Base-by-base conservation (phyloP, 2,113 vertebrate species). In the Halcyon senegalensis region DNA sequence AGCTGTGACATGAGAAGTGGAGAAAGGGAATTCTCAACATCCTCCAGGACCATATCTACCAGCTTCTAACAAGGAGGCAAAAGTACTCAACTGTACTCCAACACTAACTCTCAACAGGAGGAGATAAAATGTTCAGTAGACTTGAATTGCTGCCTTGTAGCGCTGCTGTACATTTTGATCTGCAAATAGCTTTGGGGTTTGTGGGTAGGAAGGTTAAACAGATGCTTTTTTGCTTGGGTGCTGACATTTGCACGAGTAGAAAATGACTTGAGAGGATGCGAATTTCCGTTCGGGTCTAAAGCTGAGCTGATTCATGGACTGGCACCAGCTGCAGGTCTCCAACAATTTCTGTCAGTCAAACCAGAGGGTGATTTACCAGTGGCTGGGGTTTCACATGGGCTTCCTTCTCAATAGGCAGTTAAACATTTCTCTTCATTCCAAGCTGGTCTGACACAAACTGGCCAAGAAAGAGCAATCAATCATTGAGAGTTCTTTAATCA, bases 391-490 rank as follows among this genome's bases (percentile, higher is more conserved):
- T 88, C 31, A 4, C 16, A 6, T 21, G 53, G 44, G 58, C 58
- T 96, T 87, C 81, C 53, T 94, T 94, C 84, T 67, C 56, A 93
- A 87, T 31, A 51, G 6, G 1, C 56, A 70, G 33, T 62, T 59
- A 59, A 60, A 93, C 23, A 25, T 18, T 86, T 70, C 62, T 64
- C 64, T 92, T 60, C 37, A 28, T 33, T 67, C 64, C 68, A 78
- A 80, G 68, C 64, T 35, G 33, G 59, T 56, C 72, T 96, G 80
- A 90, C 60, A 92, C 30, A 95, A 90, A 89, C 68, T 68, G 72
- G 59, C 48, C 94, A 95, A 94, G 76, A 87, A 92, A 73, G 66
- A 82, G 46, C 55, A 93, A 90, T 60, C 73, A 84, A 24, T 72
- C 75, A 89, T 2, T 33, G 30, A 67, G 33, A 84, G 33, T 81